Evolutionary conservation across 2,888 invertebrate genomes (phyloP).

Genomic region (Folsomia candida): DNA sequence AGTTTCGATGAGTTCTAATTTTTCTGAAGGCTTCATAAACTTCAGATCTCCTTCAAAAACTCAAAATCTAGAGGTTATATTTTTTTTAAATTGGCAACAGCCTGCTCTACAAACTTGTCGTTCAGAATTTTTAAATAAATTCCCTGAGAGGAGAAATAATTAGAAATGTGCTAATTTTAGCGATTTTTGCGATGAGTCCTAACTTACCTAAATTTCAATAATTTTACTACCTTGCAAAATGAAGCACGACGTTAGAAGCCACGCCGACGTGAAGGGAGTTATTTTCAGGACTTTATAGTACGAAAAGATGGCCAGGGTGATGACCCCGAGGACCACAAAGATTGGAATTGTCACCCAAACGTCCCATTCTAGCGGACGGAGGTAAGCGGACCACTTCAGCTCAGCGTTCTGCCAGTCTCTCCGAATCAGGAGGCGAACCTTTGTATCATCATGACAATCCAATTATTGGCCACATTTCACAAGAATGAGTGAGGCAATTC

Average conservation of each 20-base stretch:
- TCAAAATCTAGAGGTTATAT: no score
- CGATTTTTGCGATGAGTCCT: not conserved
- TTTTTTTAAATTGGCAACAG: no score
- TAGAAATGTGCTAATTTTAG: no score
- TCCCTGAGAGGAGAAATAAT: no score
- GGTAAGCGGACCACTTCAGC: conserved; percentile 43
- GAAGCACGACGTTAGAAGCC: conserved; percentile 45
- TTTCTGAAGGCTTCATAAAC: no score
- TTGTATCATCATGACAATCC: no score
- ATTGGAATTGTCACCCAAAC: conserved; percentile 45
- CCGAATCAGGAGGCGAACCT: conserved; percentile 46
- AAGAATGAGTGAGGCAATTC: no score
- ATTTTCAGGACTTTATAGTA: conserved; percentile 29
- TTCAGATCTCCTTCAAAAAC: no score
- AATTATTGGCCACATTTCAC: no score
- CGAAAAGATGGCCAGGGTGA: conserved; percentile 36
- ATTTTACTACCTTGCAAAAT: conserved; percentile 39
- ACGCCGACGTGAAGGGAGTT: conserved; percentile 34
- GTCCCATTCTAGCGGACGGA: conserved; percentile 43
- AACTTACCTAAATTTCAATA: not conserved
- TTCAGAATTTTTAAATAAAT: no score
- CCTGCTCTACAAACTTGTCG: no score
- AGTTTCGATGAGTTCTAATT: no score
- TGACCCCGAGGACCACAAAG: conserved; percentile 34
- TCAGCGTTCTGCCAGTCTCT: conserved; percentile 41